Evolutionary conservation across 1,140 invertebrate species (phyloP).

Genomic region (Nasonia longicornis): DNA sequence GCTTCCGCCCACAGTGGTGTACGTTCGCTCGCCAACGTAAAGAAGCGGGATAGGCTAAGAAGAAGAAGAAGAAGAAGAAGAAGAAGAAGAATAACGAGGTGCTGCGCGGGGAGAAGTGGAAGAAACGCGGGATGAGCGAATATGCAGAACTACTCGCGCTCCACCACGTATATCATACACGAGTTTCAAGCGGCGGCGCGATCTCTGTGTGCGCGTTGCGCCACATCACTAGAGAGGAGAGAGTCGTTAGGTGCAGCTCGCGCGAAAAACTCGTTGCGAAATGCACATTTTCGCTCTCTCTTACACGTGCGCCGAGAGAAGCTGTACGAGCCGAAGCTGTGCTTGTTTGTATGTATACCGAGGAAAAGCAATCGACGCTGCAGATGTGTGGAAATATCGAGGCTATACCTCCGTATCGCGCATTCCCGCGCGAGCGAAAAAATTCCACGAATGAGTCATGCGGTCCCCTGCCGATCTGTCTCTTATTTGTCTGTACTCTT

Average conservation of each 20-base stretch:
- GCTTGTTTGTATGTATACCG: not conserved
- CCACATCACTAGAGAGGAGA: not conserved
- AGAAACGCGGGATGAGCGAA: not conserved
- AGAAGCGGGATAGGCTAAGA: not conserved
- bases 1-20: not conserved
- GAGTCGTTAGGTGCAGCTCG: not conserved
- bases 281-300: slow-evolving; percentile 9
- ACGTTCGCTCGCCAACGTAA: not conserved
- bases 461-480: not conserved
- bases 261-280: slow-evolving; percentile 21
- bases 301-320: not conserved
- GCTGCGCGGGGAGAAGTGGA: not conserved
- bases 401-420: slow-evolving; percentile 20
- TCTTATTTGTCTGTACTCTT: not conserved
- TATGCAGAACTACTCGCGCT: not conserved
- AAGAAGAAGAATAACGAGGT: not conserved
- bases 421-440: not conserved
- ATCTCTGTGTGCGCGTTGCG: not conserved
- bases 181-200: not conserved
- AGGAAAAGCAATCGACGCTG: not conserved
- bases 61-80: not conserved
- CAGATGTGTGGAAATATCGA: slow-evolving; percentile 16
- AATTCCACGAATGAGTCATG: slow-evolving; percentile 6
- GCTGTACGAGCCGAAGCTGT: not conserved
- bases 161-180: not conserved